Evolutionary conservation across 2,888 invertebrate genomes (phyloP), one percentile per base, ranked within the genome.

Genomic region (Argynnis bischoffii): DNA sequence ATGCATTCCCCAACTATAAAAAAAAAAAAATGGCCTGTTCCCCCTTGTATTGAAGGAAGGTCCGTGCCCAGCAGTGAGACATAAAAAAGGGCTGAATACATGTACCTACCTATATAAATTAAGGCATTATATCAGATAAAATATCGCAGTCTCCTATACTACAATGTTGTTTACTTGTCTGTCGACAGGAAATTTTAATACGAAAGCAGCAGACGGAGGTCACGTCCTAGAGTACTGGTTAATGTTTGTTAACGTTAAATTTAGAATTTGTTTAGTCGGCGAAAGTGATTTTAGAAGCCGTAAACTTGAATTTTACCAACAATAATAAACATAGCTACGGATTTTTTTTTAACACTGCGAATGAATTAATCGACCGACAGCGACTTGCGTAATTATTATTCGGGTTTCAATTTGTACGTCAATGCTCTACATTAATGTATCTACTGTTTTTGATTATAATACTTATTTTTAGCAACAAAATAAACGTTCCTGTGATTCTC

Each of bases 241-340:
- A 77, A 78, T 82, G 78, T 83, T 79, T 67, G 76, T 77, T n/a
- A 76, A 71, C 69, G 61, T 76, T 78, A 80, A 78, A 77, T 77
- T 76, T 79, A 79, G 77, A 73, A 65, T 72, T 67, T 83, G 82
- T 83, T 83, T 83, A 82, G 81, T 77, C 81, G 79, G 78, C 76
- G 71, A 74, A 79, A 77, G 78, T 74, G 80, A 81, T 83, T 83
- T 80, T 73, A 69, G 77, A 68, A 63, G 72, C 71, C 69, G 72
- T 81, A 78, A 79, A 79, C 72, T 77, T 76, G 68, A 57, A 64
- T 66, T 67, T 64, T 54, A 47, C 21, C 26, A 57, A 53, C 64
- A 56, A 59, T 73, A 74, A 78, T 71, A 70, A 75, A 71, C 63
- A 63, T 63, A 41, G 35, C 35, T 41, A 56, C 66, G 71, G 69